Base-by-base conservation (phyloP, 37 sponge, comb jelly and placozoan species). In the Cliona cf. orientalis region DNA sequence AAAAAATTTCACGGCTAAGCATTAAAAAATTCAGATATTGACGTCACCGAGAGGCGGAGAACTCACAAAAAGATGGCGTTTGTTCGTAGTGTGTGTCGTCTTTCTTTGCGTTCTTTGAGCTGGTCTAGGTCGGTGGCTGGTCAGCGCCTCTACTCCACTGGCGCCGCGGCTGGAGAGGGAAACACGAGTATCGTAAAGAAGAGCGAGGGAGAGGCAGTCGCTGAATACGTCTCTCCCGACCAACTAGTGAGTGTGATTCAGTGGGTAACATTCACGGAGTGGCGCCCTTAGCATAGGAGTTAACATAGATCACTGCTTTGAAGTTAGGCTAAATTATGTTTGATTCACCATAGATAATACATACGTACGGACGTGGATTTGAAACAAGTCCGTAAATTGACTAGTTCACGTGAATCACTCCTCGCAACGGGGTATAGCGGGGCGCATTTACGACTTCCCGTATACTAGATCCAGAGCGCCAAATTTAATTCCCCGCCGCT, bases 191-290 rank as follows among this genome's bases (percentile, higher is more conserved):
- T 77, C 42, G 86, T 85, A 1, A 76, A 70, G 64, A 68, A 77
- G 9, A 70, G 45, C 1, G 58, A 71, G 25, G 53, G 36, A 14
- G 42, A 56, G 19, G 64, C 40, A 7, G 44, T 41, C 33, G 42
- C 68, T 3, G 86, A 85, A 58, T 34, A 38, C 28, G 78, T 85
- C 5, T 43, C 76, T 12, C 78, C 86, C 21, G 63, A 78, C 61
- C 62, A 76, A 67, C 61, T 85, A 34, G 86, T 85, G 58, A 69
- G 66, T 42, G 34, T 60, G 3, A 25, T 14, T 12, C 23, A 59
- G 23, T 3, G 28, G 55, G 11, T 49, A 11, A 49, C 17, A 49
- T 17, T 59, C 4, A 12, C 28, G 5, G 60, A 9, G 11, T 59
- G 60, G 12, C 28, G 28, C 12, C 14, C 28, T 3, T 59, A 14